Evolutionary conservation across 2,113 vertebrate species (phyloP).

Genomic region (Kobus ellipsiprymnus): DNA sequence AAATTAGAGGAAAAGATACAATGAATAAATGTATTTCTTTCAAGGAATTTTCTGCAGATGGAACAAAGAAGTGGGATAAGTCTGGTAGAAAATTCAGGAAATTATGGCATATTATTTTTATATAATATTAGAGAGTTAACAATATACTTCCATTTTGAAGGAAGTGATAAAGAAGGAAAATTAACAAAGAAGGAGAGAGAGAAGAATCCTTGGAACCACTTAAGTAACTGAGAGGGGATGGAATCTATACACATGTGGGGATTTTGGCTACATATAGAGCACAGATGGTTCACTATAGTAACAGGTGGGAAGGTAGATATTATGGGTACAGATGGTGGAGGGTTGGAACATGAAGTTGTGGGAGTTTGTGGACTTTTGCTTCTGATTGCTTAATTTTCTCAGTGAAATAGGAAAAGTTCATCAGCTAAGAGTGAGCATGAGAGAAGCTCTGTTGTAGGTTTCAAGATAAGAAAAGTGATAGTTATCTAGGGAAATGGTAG

Average conservation of each 20-base stretch:
- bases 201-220: not conserved
- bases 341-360: constrained; percentile 38
- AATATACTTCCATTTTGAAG: not conserved
- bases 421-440: not conserved
- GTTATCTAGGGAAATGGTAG: not conserved
- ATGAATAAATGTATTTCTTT: not conserved
- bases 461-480: not conserved
- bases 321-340: constrained; percentile 50
- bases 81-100: not conserved
- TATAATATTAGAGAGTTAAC: not conserved
- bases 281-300: constrained; percentile 66
- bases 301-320: constrained; percentile 56
- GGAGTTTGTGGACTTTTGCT: constrained; percentile 41
- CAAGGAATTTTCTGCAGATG: not conserved
- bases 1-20: not conserved
- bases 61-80: not conserved
- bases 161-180: not conserved
- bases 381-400: constrained; percentile 39
- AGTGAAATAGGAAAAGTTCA: not conserved
- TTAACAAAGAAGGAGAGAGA: not conserved
- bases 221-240: not conserved
- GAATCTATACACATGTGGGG: not conserved
- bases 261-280: constrained; percentile 29
- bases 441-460: not conserved
- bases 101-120: not conserved